Base-by-base conservation (phyloP, 2,888 invertebrate species). In the Rhamnusium bicolor region DNA sequence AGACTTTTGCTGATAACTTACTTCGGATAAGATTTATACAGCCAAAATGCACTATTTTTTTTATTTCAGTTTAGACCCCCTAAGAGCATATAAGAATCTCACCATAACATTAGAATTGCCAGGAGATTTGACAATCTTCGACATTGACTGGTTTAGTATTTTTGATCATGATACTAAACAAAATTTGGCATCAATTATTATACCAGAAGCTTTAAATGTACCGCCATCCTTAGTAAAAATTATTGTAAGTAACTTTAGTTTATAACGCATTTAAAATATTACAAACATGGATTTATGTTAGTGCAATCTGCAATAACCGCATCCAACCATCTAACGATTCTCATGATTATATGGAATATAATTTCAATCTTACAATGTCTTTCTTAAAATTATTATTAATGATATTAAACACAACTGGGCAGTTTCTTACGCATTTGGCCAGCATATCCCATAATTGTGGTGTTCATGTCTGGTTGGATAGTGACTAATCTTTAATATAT, bases 71-170 rank as follows among this genome's bases (percentile, higher is more conserved):
- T 87, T 97, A 83, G 96, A 96, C 88, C 92, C 95, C 1, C 88
- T 97, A 58, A 90, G 95, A 29, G 88, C 89, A 46, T 97, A 97
- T 87, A 86, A 89, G 14, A 92, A 92, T 78, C 93, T 94, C 85
- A 94, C 94, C 67, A 92, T 97, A 74, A 90, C 89, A 0, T 88
- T 97, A 76, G 91, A 92, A 85, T 88, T 97, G 78, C 95, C 96
- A 2, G 97, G 97, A 24, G 95, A 94, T 68, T 90, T 93, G 84
- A 94, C 95, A 0, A 93, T 96, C 78, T 95, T 94, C 86, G 92
- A 94, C 80, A 92, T 96, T 56, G 93, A 94, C 85, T 97, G 97
- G 97, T 89, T 97, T 65, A 93, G 94, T 84, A 89, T 97, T 77
- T 97, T 91, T 85, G 95, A 96, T 89, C 87, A 92, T 54, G 91